phyloP scores from a whole-genome alignment of 2,797 vertebrate genomes.

The Potorous gilbertii region DNA sequence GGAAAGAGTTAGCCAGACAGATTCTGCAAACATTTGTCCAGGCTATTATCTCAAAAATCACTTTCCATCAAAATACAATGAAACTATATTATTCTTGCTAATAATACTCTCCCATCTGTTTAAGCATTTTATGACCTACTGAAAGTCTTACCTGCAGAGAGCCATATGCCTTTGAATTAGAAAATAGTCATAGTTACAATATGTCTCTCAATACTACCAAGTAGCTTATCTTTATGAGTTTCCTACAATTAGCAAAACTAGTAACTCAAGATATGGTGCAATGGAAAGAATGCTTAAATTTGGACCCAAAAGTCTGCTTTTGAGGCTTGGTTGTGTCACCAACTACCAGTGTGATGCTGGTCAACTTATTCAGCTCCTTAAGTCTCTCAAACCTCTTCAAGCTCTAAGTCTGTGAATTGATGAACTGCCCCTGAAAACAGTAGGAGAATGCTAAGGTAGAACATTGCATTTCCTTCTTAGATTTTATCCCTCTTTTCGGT shows the following conservation, averaged over 20 bases:
- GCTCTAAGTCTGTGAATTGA: neutral
- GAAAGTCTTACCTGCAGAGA: slow-evolving; percentile 60
- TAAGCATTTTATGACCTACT: slow-evolving; percentile 65
- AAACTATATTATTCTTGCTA: slow-evolving; percentile 74
- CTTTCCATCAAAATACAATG: slow-evolving; percentile 72
- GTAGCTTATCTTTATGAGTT: slow-evolving; percentile 27
- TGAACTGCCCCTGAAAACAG: neutral
- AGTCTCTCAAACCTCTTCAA: neutral
- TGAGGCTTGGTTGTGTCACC: neutral
- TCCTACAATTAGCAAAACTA: neutral
- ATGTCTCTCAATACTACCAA: neutral
- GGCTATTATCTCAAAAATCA: slow-evolving; percentile 72
- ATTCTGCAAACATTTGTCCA: slow-evolving; percentile 74
- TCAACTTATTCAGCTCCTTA: neutral
- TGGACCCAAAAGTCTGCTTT: neutral
- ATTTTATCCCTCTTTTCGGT: neutral
- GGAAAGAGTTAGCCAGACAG: slow-evolving; percentile 67
- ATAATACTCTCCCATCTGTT: slow-evolving; percentile 76
- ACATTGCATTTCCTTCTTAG: neutral
- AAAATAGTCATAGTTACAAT: slow-evolving; percentile 54
- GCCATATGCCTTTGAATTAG: slow-evolving; percentile 63
- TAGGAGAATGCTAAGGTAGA: neutral
- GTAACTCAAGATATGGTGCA: neutral
- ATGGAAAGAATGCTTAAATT: neutral
- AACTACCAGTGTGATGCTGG: neutral